Evolutionary conservation across 2,797 vertebrate genomes (phyloP), one percentile per base, ranked within the genome.

Genomic region (Gephyroberyx darwinii): DNA sequence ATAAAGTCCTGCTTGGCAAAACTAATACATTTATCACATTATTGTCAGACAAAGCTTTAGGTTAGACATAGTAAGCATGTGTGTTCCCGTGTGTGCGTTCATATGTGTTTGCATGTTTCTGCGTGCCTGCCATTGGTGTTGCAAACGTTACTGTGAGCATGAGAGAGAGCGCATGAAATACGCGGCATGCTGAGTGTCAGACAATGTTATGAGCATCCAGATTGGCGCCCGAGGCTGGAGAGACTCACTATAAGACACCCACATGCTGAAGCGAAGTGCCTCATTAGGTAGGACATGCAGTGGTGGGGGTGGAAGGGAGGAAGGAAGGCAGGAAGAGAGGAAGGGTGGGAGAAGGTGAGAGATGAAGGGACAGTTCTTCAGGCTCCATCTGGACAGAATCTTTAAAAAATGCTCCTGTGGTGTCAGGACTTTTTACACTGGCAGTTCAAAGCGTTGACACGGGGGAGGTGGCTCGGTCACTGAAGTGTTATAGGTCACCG

Each of bases 251-350:
- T 63, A 60, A 80, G 77, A 84, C 88, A 52, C 86, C 88, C 85
- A 87, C 90, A 85, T 79, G 78, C 81, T 81, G 82, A 61, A 80
- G 74, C 54, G 19, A 82, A 86, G 82, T 31, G 45, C 77, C 81
- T 88, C 86, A 84, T 88, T 88, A 89, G 81, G 80, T 80, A 78
- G 77, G 75, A 71, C 64, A 60, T 22, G 17, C 57, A 56, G 63
- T 17, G 17, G 60, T 35, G 69, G 75, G 75, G 81, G 78, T 0
- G 43, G 77, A 62, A 78, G 78, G 72, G 26, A 26, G 16, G 58
- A 48, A 37, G 65, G 55, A 45, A 67, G 57, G 79, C 66, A 66
- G 16, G 58, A 48, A 37, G 65, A 55, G 56, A 55, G 73, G 75
- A 66, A 45, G 69, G 57, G 79, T 69, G 69, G 81, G 74, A 79